phyloP scores from a whole-genome alignment of 23 tunicate species.

The Pegea sp. region DNA sequence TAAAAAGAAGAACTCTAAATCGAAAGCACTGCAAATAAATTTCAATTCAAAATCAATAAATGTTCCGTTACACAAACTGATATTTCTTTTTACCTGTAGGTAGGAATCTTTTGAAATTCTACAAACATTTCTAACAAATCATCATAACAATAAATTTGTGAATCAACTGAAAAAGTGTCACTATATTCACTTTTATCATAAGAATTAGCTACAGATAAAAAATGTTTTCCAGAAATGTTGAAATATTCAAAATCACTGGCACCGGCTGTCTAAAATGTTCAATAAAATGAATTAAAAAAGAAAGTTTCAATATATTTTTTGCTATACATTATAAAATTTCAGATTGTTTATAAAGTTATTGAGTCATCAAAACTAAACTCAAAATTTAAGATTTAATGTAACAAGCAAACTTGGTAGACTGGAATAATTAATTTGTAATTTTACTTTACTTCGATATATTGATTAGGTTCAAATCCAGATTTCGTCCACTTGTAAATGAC shows the following conservation, averaged over 20 bases:
- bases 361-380: too few relatives aligned
- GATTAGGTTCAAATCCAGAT: neutral
- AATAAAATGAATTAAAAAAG: too few relatives aligned
- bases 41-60: too few relatives aligned
- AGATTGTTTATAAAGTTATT: too few relatives aligned
- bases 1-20: constrained; percentile 57
- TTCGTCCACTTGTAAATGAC: neutral
- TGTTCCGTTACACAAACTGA: too few relatives aligned
- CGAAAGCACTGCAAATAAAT: constrained; percentile 58
- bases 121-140: neutral
- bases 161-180: neutral
- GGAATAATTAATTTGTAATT: neutral
- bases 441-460: neutral
- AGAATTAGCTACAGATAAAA: constrained; percentile 1
- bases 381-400: too few relatives aligned
- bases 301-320: too few relatives aligned
- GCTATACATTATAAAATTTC: too few relatives aligned
- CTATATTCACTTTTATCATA: neutral
- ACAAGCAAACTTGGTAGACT: too few relatives aligned
- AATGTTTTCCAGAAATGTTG: neutral
- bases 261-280: neutral
- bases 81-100: neutral
- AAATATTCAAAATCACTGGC: neutral
- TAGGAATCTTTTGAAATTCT: neutral
- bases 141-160: neutral